Base-by-base conservation (phyloP, 2,113 vertebrate species). In the Syngnathus floridae region DNA sequence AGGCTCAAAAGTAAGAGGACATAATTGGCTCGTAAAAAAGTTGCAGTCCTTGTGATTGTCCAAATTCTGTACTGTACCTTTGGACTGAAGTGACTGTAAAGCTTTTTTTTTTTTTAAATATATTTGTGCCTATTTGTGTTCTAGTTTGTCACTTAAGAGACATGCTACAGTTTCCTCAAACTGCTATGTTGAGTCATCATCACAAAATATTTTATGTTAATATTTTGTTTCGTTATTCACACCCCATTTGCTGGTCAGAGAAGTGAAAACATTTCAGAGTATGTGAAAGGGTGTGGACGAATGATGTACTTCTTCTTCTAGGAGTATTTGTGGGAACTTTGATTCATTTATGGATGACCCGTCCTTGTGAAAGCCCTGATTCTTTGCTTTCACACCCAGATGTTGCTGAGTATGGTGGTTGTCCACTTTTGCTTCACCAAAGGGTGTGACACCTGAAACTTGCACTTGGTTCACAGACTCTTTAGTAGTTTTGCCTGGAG, bases 181-280 rank as follows among this genome's bases (percentile, higher is more conserved):
- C 7, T 12, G 51, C 12, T 26, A 26, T 54, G 3, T 31, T 31
- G 26, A 56, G 26, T 54, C 54, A 56, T 22, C 26, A 35, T 36
- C 13, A 13, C 5, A 5, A 56, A 56, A 56, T 56, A 56, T 31
- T 35, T 14, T 1, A 56, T 35, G 13, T 16, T 31, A 54, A 26
- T 54, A 55, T 31, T 55, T 51, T 21, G 19, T 10, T 14, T 56
- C 11, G 31, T 35, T 16, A 35, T 4, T 7, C 13, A 16, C 8
- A 21, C 54, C 14, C 13, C 1, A 2, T 36, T 67, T 40, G 40
- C 0, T 0, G 4, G 5, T 38, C 55, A 71, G 57, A 84, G 75
- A 76, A 77, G 76, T 82, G 75, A 80, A 80, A 85, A 69, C 55
- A 54, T 79, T 48, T 64, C 68, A 70, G 76, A 70, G 80, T 71